Evolutionary conservation across 2,888 invertebrate species (phyloP).

Genomic region (Eristalinus aeneus): DNA sequence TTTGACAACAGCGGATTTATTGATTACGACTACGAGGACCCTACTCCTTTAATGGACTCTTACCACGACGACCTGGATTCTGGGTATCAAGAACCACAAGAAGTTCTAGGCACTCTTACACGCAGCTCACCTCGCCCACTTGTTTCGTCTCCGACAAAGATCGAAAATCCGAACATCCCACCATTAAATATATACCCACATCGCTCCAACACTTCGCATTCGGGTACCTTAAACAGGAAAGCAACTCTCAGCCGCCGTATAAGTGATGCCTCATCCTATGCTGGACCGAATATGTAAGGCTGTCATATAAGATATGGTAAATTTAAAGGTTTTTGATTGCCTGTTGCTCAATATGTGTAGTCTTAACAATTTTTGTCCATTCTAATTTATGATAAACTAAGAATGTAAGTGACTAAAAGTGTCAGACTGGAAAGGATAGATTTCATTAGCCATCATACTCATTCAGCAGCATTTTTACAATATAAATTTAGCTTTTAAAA

Average conservation of each 20-base stretch:
- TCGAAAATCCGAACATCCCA: constrained; percentile 89
- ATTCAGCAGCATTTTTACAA: background rate
- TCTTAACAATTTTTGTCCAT: constrained; percentile 45
- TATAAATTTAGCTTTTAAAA: background rate
- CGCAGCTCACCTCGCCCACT: constrained; percentile 83
- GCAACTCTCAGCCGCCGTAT: constrained; percentile 78
- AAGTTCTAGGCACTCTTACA: constrained; percentile 78
- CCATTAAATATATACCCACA: constrained; percentile 86
- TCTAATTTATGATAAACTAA: constrained; percentile 23
- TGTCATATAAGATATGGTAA: background rate
- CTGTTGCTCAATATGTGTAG: constrained; percentile 41
- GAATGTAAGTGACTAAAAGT: constrained; percentile 7
- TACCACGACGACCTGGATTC: constrained; percentile 85
- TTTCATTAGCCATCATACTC: background rate
- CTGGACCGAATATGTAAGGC: constrained; percentile 78
- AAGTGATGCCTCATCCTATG: constrained; percentile 79
- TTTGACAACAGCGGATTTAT: constrained; percentile 90
- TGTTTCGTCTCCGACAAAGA: constrained; percentile 90
- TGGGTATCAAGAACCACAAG: constrained; percentile 81
- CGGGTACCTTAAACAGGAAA: constrained; percentile 81
- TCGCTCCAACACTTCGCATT: constrained; percentile 75
- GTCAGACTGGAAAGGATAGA: background rate
- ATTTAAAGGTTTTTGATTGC: background rate
- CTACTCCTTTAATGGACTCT: constrained; percentile 88
- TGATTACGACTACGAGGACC: constrained; percentile 91